These are phyloP conservation scores for Protonemura montana DNA, from an alignment of 2,888 invertebrate species.

Conservation along the genomic window DNA sequence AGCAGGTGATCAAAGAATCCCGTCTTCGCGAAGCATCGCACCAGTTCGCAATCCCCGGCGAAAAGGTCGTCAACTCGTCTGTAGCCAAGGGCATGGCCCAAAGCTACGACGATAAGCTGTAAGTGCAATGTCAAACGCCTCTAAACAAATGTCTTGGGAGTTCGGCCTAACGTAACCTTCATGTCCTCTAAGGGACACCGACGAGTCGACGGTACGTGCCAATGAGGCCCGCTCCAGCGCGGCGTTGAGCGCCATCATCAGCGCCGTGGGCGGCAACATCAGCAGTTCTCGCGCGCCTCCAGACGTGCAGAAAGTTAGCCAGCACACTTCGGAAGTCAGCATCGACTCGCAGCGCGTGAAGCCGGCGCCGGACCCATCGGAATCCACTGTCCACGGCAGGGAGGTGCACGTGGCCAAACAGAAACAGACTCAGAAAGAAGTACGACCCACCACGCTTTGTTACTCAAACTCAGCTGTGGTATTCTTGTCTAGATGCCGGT, in stretches of 20 bases:
- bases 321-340: slow-evolving; percentile 46
- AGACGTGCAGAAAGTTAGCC: slow-evolving; percentile 1
- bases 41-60: slow-evolving; percentile 86
- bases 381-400: slow-evolving; percentile 86
- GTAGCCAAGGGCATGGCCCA: slow-evolving; percentile 88
- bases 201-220: neutral
- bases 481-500: too few relatives aligned
- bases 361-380: slow-evolving; percentile 74
- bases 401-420: slow-evolving; percentile 88
- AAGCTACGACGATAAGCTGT: slow-evolving; percentile 84
- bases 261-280: slow-evolving; percentile 1
- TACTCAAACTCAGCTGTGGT: too few relatives aligned
- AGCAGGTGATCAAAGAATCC: slow-evolving; percentile 83
- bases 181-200: slow-evolving; percentile 24
- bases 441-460: too few relatives aligned
- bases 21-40: slow-evolving; percentile 78
- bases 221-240: neutral
- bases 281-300: neutral
- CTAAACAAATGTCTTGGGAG: neutral
- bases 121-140: slow-evolving; percentile 61
- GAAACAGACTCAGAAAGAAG: slow-evolving; percentile 88
- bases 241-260: neutral
- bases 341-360: slow-evolving; percentile 50
- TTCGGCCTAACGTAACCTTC: neutral
- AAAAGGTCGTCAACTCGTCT: slow-evolving; percentile 77